A percentile compares a stretch with the other conserved stretches of the same genome.
Conservation (phyloP, 2,888 invertebrate species). For the Chloromyia formosa region DNA sequence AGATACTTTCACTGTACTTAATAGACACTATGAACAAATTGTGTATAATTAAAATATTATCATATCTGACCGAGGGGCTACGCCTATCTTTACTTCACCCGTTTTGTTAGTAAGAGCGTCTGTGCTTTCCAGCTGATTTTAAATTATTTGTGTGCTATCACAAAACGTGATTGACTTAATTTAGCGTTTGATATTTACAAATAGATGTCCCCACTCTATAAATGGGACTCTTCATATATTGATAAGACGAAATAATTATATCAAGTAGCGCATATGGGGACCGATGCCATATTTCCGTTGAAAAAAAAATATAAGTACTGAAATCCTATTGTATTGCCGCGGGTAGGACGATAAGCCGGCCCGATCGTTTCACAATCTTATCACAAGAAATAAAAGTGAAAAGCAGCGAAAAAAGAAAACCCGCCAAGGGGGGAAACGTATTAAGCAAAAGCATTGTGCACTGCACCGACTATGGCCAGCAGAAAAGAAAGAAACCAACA, state of each 20-base stretch:
- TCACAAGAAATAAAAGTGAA: constrained; percentile 9
- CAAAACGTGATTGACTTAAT: not conserved
- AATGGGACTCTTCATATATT: not conserved
- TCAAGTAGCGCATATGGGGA: not conserved
- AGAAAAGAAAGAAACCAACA: too few species aligned
- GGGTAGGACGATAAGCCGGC: constrained; percentile 24
- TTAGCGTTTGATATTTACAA: not conserved
- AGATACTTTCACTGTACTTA: too few species aligned
- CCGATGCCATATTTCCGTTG: not conserved
- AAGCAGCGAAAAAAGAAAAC: constrained; percentile 2
- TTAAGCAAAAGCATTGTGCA: constrained; percentile 22
- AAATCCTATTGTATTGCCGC: constrained; percentile 10
- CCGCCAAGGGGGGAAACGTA: constrained; percentile 4
- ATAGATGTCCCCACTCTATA: not conserved
- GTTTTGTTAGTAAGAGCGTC: too few species aligned
- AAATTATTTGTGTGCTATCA: not conserved
- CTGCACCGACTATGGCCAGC: not conserved
- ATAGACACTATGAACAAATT: too few species aligned
- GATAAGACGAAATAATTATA: constrained; percentile 5
- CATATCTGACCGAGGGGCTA: too few species aligned
- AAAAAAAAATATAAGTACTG: too few species aligned
- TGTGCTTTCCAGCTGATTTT: not conserved
- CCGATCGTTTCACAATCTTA: constrained; percentile 18
- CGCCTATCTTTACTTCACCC: too few species aligned
- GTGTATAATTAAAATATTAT: too few species aligned